Percentiles rank a stretch among this genome's conserved stretches.
Evolutionary conservation across 2,113 vertebrate genomes (phyloP).

Genomic region (Centropus unirufus): DNA sequence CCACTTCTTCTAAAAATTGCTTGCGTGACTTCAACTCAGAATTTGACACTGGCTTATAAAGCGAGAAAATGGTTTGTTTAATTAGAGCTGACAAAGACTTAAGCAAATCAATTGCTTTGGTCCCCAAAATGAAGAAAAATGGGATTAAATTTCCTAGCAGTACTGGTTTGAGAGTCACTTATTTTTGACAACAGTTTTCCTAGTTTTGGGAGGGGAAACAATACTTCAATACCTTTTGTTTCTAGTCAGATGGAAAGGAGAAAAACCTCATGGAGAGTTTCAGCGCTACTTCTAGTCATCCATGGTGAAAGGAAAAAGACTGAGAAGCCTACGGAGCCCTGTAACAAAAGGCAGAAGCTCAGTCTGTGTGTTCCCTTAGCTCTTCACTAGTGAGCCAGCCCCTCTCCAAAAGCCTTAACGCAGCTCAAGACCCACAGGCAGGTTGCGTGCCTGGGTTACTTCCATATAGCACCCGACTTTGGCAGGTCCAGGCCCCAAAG

Average conservation of each 20-base stretch:
- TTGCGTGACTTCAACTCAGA: constrained; percentile 2
- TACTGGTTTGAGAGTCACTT: neutral
- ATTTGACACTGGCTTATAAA: neutral
- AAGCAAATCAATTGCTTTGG: neutral
- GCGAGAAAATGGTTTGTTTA: constrained; percentile 9
- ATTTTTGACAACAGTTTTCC: neutral
- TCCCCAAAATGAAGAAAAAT: neutral
- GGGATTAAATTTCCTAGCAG: neutral
- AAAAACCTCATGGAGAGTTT: neutral
- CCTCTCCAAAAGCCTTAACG: neutral
- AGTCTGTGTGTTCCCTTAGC: neutral
- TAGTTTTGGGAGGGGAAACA: neutral
- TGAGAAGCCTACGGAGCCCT: neutral
- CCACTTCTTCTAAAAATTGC: neutral
- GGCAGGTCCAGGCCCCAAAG: neutral
- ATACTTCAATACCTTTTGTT: neutral
- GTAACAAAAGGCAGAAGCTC: neutral
- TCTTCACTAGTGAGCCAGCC: neutral
- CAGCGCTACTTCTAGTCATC: neutral
- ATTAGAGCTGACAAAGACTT: constrained; percentile 8
- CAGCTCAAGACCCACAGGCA: neutral
- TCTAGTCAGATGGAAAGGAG: neutral
- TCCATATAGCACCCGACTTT: neutral
- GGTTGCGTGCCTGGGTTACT: neutral
- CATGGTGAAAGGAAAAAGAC: neutral